Conservation (phyloP, 2,888 invertebrate species). For the Terebella lapidaria region DNA sequence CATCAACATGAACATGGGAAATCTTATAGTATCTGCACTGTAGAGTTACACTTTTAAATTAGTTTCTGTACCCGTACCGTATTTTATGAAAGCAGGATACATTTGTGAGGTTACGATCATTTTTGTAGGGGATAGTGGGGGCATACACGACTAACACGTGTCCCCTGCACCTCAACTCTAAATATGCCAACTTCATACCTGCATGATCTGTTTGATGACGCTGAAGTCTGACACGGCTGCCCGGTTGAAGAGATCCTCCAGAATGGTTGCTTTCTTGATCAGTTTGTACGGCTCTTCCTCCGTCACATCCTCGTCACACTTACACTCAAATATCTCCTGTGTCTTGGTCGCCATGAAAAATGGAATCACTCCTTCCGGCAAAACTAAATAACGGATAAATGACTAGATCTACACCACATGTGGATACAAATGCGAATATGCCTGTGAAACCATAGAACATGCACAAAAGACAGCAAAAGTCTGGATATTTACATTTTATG, state of each 20-base stretch:
- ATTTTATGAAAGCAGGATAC: too few relatives aligned
- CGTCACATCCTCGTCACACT: slow-evolving; percentile 47
- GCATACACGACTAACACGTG: too few relatives aligned
- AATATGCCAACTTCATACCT: slow-evolving; percentile 35
- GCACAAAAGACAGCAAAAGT: too few relatives aligned
- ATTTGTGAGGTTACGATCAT: too few relatives aligned
- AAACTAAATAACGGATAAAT: slow-evolving; percentile 26
- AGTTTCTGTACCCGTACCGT: too few relatives aligned
- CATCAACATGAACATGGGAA: not conserved
- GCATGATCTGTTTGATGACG: slow-evolving; percentile 45
- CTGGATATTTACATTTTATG: too few relatives aligned
- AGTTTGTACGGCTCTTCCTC: slow-evolving; percentile 44
- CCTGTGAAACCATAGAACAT: too few relatives aligned
- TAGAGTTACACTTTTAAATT: not conserved
- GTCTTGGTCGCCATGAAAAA: slow-evolving; percentile 50
- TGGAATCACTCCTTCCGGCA: slow-evolving; percentile 45
- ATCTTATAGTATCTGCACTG: not conserved
- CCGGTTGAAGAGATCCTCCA: slow-evolving; percentile 45
- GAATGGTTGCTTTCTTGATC: slow-evolving; percentile 45
- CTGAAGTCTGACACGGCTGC: slow-evolving; percentile 52
- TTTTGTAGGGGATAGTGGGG: too few relatives aligned
- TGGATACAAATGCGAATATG: not conserved
- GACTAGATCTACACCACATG: not conserved
- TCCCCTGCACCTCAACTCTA: too few relatives aligned
- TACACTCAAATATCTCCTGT: slow-evolving; percentile 47